phyloP scores from a whole-genome alignment of 2,113 vertebrate species.

The Regulus satrapa region DNA sequence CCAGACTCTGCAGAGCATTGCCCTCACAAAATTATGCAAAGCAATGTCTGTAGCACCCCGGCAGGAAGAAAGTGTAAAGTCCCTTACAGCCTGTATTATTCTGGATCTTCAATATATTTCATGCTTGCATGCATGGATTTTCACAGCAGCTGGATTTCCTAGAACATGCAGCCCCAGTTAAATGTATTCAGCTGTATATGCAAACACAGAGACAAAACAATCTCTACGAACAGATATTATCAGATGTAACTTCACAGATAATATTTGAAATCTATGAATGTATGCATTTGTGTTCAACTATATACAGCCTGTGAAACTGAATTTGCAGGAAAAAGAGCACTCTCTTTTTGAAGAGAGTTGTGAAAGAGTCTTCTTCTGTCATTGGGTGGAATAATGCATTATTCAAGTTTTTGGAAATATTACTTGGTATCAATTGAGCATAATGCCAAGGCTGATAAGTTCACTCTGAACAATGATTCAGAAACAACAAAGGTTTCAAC shows the following conservation, averaged over 20 bases:
- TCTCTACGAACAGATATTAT: background rate
- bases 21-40: background rate
- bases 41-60: background rate
- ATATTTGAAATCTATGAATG: background rate
- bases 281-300: background rate
- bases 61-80: background rate
- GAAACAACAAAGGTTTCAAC: background rate
- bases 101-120: background rate
- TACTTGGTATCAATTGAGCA: background rate
- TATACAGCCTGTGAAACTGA: background rate
- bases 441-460: background rate
- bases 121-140: background rate
- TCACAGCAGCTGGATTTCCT: background rate
- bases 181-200: background rate
- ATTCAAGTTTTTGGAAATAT: background rate
- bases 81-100: background rate
- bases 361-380: background rate
- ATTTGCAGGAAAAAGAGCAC: background rate
- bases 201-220: background rate
- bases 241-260: background rate
- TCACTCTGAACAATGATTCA: background rate
- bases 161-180: background rate
- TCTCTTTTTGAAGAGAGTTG: background rate
- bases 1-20: background rate
- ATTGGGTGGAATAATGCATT: background rate